A percentile compares a stretch with the other conserved stretches of the same genome.
Conservation (phyloP, 2,113 vertebrate genomes). For the Cricetomys ansorgei region DNA sequence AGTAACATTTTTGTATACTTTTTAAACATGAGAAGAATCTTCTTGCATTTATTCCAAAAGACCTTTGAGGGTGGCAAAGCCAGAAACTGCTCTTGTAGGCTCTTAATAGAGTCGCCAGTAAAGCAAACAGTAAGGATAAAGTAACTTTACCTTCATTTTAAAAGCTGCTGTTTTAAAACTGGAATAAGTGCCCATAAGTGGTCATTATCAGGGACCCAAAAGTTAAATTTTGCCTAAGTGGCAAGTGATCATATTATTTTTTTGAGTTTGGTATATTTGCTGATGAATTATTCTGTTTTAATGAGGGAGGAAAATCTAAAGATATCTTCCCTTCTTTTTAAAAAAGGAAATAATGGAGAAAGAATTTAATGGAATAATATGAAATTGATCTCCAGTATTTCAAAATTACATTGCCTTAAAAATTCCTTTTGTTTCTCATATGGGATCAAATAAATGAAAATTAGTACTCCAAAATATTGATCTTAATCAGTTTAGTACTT, state of each 20-base stretch:
- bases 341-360: slow-evolving; percentile 35
- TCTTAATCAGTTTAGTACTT: slow-evolving; percentile 14
- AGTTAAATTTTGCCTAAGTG: slow-evolving; percentile 30
- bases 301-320: not conserved
- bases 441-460: slow-evolving; percentile 32
- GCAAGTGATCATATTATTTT: slow-evolving; percentile 34
- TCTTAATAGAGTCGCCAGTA: slow-evolving; percentile 63
- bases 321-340: not conserved
- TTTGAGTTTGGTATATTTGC: slow-evolving; percentile 63
- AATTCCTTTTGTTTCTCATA: slow-evolving; percentile 40
- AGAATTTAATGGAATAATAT: slow-evolving; percentile 33
- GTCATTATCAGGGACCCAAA: slow-evolving; percentile 46
- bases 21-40: slow-evolving; percentile 67
- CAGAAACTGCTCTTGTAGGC: slow-evolving; percentile 56
- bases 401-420: slow-evolving; percentile 41
- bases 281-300: slow-evolving; percentile 49
- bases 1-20: slow-evolving; percentile 70
- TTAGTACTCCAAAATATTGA: slow-evolving; percentile 4
- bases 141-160: slow-evolving; percentile 68
- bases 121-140: slow-evolving; percentile 57
- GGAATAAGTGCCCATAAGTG: slow-evolving; percentile 59
- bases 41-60: slow-evolving; percentile 70
- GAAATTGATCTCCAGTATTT: slow-evolving; percentile 49
- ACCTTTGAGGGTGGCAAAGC: slow-evolving; percentile 60
- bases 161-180: slow-evolving; percentile 73